Base-by-base conservation (phyloP, 1,140 invertebrate species). In the Drosophila kurseongensis region DNA sequence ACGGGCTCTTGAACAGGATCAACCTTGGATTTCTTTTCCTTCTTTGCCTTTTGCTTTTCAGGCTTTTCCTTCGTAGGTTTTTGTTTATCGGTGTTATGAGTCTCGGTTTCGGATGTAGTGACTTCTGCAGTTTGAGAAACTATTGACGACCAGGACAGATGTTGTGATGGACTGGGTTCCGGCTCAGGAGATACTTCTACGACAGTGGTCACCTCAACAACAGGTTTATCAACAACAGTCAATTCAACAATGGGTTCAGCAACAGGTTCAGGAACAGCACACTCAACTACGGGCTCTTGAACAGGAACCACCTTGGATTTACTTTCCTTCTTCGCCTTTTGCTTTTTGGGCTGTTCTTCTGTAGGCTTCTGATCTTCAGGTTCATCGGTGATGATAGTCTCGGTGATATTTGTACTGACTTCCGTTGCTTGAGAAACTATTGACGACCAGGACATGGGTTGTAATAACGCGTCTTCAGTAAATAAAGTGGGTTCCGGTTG, bases 341-440 rank as follows among this genome's bases (percentile, higher is more conserved):
- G 60, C 13, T 80, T 80, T 9, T 66, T 82, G 0, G 68, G 29
- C 4, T 78, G 80, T 14, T 82, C 78, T 16, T 63, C 47, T 0
- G 52, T 1, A 0, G 45, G n/a, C 13, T 63, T 10, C 1, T 41
- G 18, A 13, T 27, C 16, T 16, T 67, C 35, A 12, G 56, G 12
- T 36, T 38, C 40, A 32, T 72, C 48, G 18, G 55, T 59, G 29
- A 7, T 16, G 14, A 1, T 2, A 36, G 40, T 45, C 18, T 18
- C 18, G 18, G 18, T 18, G 18, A n/a, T n/a, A n/a, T n/a, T n/a
- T n/a, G n/a, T n/a, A n/a, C n/a, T n/a, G n/a, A 18, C 18, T 18
- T 18, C 18, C 2, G 18, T 18, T 18, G 18, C 2, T 2, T 18
- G 18, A 1, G 18, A 18, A 18, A 18, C 18, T 18, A 18, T 18